Percentiles rank a stretch among this genome's conserved stretches.
Evolutionary conservation across 2,888 invertebrate species (phyloP).

Genomic region (Luperina testacea): DNA sequence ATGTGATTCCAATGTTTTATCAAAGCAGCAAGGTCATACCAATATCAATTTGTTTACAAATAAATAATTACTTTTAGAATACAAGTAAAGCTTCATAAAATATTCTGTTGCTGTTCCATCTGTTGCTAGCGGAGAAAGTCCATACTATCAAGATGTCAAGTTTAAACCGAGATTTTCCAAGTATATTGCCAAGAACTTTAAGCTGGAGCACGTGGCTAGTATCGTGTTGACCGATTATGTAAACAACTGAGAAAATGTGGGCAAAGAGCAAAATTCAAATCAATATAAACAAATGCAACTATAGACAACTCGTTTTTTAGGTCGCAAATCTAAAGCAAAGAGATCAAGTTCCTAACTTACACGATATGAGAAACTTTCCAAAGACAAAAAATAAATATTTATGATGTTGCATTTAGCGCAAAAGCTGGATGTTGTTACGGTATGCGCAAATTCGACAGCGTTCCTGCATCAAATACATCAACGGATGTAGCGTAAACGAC

Average conservation of each 20-base stretch:
- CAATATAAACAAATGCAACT: constrained; percentile 47
- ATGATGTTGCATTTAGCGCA: constrained; percentile 20
- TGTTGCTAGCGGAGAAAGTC: neutral
- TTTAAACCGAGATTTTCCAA: constrained; percentile 10
- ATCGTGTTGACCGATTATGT: constrained; percentile 12
- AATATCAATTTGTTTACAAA: neutral
- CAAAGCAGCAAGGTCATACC: neutral
- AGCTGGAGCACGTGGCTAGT: constrained; percentile 19
- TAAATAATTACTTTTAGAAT: neutral
- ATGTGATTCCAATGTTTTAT: neutral
- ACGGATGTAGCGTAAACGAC: constrained; percentile 81
- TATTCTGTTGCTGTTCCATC: neutral
- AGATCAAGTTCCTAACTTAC: constrained; percentile 43
- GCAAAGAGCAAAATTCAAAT: constrained; percentile 31
- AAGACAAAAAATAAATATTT: constrained; percentile 1
- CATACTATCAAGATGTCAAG: constrained; percentile 7
- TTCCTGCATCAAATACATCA: constrained; percentile 74
- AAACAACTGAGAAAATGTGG: constrained; percentile 22
- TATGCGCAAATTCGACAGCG: constrained; percentile 66
- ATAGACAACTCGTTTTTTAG: constrained; percentile 45
- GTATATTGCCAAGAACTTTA: constrained; percentile 13
- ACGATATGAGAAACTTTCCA: constrained; percentile 2
- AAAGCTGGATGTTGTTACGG: constrained; percentile 24
- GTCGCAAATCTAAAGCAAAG: constrained; percentile 39
- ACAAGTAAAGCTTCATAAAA: neutral